phyloP scores from a whole-genome alignment of 2,797 vertebrate genomes.

The Syndactyla subalaris region DNA sequence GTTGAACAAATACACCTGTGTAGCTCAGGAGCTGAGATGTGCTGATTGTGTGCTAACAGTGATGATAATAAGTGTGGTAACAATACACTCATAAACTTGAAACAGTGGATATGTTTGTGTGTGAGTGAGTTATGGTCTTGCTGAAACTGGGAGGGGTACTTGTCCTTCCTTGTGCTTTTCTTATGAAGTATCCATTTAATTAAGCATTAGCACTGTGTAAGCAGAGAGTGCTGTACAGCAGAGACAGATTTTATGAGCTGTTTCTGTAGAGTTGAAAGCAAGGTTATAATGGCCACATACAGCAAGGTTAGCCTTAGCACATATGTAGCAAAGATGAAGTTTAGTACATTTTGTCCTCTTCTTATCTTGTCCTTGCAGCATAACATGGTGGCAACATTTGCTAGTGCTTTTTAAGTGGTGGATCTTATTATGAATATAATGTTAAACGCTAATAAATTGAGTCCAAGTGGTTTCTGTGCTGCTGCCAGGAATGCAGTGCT shows the following conservation, averaged over 20 bases:
- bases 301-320: not conserved
- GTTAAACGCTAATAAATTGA: not conserved
- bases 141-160: not conserved
- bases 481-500: conserved; percentile 6
- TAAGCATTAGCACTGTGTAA: not conserved
- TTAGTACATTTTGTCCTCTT: not conserved
- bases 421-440: not conserved
- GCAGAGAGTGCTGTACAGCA: not conserved
- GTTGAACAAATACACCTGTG: not conserved
- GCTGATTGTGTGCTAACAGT: not conserved
- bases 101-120: not conserved
- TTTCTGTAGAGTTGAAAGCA: not conserved
- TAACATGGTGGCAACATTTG: not conserved
- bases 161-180: not conserved
- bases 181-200: not conserved
- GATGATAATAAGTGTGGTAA: no score
- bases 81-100: not conserved
- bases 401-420: not conserved
- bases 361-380: not conserved
- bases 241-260: not conserved
- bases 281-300: not conserved
- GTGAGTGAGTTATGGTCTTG: not conserved
- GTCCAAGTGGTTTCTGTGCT: not conserved
- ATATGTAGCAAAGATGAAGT: not conserved
- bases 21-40: not conserved